A percentile compares a stretch with the other conserved stretches of the same genome.
These are phyloP conservation scores for Druon quercuslanigerum DNA, from an alignment of 1,140 invertebrate species.

Conservation along the genomic window DNA sequence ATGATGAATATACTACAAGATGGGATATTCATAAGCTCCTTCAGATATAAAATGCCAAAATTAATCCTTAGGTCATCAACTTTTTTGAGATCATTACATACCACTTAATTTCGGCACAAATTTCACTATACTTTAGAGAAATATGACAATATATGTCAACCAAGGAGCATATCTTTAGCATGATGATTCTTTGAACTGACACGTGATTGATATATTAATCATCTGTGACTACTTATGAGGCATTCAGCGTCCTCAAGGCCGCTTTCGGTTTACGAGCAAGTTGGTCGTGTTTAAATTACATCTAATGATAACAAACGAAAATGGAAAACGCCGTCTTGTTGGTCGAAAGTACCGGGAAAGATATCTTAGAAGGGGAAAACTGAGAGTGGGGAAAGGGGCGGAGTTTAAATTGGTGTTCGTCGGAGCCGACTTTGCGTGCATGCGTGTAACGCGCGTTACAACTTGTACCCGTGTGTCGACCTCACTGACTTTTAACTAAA, in stretches of 20 bases:
- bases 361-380: slow-evolving; percentile 38
- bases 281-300: slow-evolving; percentile 36
- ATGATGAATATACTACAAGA: neutral
- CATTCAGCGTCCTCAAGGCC: neutral
- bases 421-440: slow-evolving; percentile 38
- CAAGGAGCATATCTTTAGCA: neutral
- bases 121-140: neutral
- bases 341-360: neutral
- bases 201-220: slow-evolving; percentile 27
- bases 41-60: no score
- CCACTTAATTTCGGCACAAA: neutral
- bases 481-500: slow-evolving; percentile 67
- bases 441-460: slow-evolving; percentile 41
- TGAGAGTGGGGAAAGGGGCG: slow-evolving; percentile 46
- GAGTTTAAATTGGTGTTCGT: slow-evolving; percentile 49
- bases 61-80: no score
- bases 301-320: slow-evolving; percentile 44
- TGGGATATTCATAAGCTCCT: no score
- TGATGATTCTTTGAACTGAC: slow-evolving; percentile 9
- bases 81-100: neutral
- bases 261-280: neutral
- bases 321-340: slow-evolving; percentile 31
- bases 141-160: neutral
- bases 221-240: slow-evolving; percentile 12
- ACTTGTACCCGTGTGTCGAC: slow-evolving; percentile 46